Evolutionary conservation across 2,888 invertebrate species (phyloP).

Genomic region (Zygothrica quintamaculata): DNA sequence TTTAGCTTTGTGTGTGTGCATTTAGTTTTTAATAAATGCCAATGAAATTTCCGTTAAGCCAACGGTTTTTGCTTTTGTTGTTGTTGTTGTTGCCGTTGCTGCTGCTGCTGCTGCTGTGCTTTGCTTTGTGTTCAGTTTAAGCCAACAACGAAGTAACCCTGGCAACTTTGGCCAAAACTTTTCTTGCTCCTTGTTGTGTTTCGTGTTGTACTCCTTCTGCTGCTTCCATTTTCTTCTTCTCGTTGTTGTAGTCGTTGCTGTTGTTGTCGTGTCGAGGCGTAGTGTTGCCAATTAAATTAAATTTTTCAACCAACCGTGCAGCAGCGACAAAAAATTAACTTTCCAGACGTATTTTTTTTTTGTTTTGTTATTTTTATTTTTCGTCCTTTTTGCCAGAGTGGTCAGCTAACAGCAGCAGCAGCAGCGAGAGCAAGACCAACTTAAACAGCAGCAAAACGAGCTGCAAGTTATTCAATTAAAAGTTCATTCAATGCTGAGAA

Average conservation of each 20-base stretch:
- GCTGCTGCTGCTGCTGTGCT: no score
- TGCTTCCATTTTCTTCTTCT: no score
- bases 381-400: conserved; percentile 36
- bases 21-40: conserved; percentile 65
- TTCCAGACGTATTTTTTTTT: conserved; percentile 62
- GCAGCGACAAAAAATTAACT: conserved; percentile 56
- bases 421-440: conserved; percentile 24
- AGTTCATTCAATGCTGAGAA: conserved; percentile 62
- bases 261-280: conserved; percentile 24
- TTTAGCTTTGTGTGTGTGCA: conserved; percentile 1
- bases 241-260: conserved; percentile 8
- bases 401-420: conserved; percentile 42
- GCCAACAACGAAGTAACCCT: conserved; percentile 35
- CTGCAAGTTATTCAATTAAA: conserved; percentile 78
- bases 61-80: conserved; percentile 32
- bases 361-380: conserved; percentile 33
- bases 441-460: conserved; percentile 63
- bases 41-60: conserved; percentile 69
- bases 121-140: not conserved
- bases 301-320: conserved; percentile 45
- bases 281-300: conserved; percentile 72
- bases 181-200: conserved; percentile 22
- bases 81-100: conserved; percentile 10
- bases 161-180: conserved; percentile 54
- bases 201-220: no score